These are phyloP conservation scores for Spilarctia lutea DNA, from an alignment of 2,888 invertebrate genomes.

Conservation along the genomic window DNA sequence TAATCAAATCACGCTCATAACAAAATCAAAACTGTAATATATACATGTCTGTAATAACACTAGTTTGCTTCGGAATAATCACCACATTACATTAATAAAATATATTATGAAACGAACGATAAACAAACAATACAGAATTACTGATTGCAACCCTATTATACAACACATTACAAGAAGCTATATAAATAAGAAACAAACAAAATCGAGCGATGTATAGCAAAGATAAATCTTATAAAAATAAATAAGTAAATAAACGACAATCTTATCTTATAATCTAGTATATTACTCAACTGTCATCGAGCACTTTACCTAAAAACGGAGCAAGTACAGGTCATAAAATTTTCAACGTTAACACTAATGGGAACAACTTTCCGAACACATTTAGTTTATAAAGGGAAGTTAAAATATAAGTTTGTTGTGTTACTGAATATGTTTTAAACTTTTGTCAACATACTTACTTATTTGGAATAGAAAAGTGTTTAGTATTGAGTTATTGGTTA, in stretches of 20 bases:
- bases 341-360: conserved; percentile 21
- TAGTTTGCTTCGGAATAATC: too few species aligned
- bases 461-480: neutral
- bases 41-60: neutral
- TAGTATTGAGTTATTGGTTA: neutral
- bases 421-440: conserved; percentile 5
- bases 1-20: neutral
- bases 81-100: too few species aligned
- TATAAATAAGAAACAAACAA: neutral
- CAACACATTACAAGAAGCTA: neutral
- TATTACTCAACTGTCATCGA: conserved; percentile 16
- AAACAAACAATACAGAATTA: neutral
- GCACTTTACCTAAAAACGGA: conserved; percentile 20
- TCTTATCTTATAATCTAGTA: conserved; percentile 8
- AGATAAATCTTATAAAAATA: neutral
- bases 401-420: conserved; percentile 12
- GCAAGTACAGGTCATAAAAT: conserved; percentile 17
- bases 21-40: neutral
- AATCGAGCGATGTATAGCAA: neutral
- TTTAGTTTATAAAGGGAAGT: conserved; percentile 21
- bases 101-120: neutral
- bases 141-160: neutral
- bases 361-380: conserved; percentile 22
- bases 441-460: conserved; percentile 3
- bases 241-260: neutral